A percentile compares a stretch with the other conserved stretches of the same genome.
Evolutionary conservation across 2,113 vertebrate species (phyloP).

Genomic region (Ifrita kowaldi): DNA sequence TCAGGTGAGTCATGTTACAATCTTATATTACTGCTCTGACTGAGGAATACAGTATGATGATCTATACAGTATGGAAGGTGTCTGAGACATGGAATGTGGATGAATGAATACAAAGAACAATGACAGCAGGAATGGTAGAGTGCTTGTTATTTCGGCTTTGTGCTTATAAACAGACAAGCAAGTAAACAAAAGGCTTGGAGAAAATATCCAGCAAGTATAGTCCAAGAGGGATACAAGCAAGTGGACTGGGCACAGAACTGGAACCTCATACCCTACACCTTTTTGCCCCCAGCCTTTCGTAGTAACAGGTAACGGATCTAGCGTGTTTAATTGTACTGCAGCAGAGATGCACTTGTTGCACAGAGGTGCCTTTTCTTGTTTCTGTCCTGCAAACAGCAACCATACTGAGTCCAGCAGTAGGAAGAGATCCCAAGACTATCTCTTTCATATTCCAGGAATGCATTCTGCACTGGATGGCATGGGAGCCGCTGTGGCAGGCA

Average conservation of each 20-base stretch:
- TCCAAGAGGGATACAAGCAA: background rate
- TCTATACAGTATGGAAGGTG: constrained; percentile 51
- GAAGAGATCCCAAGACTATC: background rate
- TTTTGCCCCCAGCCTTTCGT: background rate
- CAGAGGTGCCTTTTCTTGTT: background rate
- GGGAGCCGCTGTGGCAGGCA: background rate
- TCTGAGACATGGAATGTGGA: constrained; percentile 30
- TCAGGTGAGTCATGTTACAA: background rate
- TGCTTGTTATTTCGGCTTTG: background rate
- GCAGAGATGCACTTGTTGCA: background rate
- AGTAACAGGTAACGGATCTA: background rate
- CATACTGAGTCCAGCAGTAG: background rate
- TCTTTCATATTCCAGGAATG: background rate
- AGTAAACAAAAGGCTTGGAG: background rate
- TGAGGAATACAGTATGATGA: constrained; percentile 62
- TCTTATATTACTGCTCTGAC: background rate
- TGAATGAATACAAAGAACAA: constrained; percentile 51
- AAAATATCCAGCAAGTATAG: background rate
- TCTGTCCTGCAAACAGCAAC: background rate
- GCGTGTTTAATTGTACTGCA: background rate
- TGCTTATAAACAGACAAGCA: constrained; percentile 44
- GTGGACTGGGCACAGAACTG: background rate
- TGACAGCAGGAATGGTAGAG: constrained; percentile 32
- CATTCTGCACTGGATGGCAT: background rate
- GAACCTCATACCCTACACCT: background rate